A percentile compares a stretch with the other conserved stretches of the same genome.
Conservation (phyloP, 37 sponge, comb jelly and placozoan genomes). For the Diacarnus erythraeanus region DNA sequence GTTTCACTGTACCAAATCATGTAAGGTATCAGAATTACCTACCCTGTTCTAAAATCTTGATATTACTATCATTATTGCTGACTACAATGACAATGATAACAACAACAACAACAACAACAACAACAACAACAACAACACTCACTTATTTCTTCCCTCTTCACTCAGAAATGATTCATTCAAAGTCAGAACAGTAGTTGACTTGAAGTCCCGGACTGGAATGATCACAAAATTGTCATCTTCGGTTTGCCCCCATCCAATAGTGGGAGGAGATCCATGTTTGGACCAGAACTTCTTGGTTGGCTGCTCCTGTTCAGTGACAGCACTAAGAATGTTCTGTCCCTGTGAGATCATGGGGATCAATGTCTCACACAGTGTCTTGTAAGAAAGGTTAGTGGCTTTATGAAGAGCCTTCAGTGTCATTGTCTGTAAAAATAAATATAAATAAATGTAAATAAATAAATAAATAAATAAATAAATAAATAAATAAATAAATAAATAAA, state of each 20-base stretch:
- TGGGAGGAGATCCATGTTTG: background rate
- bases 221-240: background rate
- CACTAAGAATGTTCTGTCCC: background rate
- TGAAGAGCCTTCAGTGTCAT: background rate
- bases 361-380: background rate
- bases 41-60: too few species aligned
- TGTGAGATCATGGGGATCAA: background rate
- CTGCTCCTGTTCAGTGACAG: background rate
- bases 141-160: too few species aligned
- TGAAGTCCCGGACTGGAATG: background rate
- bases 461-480: background rate
- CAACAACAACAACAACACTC: too few species aligned
- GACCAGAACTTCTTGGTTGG: background rate
- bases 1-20: too few species aligned
- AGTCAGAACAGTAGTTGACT: background rate
- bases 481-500: too few species aligned
- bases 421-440: background rate
- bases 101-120: too few species aligned
- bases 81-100: too few species aligned
- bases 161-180: too few species aligned
- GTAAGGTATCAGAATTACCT: too few species aligned
- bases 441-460: background rate
- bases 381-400: background rate
- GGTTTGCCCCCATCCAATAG: background rate
- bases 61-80: too few species aligned